phyloP scores from a whole-genome alignment of 1,140 invertebrate species.

The Ericerus pela region DNA sequence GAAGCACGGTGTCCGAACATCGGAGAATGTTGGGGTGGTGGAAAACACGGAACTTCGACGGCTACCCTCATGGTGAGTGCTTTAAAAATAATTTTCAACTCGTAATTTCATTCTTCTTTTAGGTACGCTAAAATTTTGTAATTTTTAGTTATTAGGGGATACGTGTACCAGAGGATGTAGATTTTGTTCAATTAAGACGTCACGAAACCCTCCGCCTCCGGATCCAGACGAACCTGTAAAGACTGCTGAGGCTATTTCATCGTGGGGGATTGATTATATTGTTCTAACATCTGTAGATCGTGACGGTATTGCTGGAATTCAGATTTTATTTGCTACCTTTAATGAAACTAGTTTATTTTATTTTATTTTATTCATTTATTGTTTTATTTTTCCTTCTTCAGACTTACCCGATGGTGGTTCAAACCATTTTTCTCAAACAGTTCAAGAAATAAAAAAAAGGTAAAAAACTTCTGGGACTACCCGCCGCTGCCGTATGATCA shows the following conservation, averaged over 20 bases:
- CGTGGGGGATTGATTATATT: conserved; percentile 94
- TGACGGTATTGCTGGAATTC: conserved; percentile 50
- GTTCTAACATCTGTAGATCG: conserved; percentile 96
- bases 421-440: conserved; percentile 79
- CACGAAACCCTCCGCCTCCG: conserved; percentile 71
- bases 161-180: conserved; percentile 84
- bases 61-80: conserved; percentile 73
- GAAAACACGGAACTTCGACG: conserved; percentile 67
- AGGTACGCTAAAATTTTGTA: background rate
- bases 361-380: conserved; percentile 8
- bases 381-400: conserved; percentile 30
- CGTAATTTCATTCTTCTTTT: background rate
- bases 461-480: too few species aligned
- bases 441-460: conserved; percentile 57
- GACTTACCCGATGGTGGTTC: conserved; percentile 84
- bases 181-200: conserved; percentile 98
- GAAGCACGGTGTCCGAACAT: conserved; percentile 99
- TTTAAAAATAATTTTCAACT: background rate
- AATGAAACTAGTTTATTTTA: background rate
- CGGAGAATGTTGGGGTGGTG: conserved; percentile 98
- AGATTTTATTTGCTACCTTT: conserved; percentile 6
- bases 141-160: conserved; percentile 68
- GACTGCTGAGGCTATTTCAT: conserved; percentile 78
- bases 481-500: background rate
- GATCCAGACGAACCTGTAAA: conserved; percentile 84